Evolutionary conservation across 2,888 invertebrate species (phyloP).

Genomic region (Acheta domesticus): DNA sequence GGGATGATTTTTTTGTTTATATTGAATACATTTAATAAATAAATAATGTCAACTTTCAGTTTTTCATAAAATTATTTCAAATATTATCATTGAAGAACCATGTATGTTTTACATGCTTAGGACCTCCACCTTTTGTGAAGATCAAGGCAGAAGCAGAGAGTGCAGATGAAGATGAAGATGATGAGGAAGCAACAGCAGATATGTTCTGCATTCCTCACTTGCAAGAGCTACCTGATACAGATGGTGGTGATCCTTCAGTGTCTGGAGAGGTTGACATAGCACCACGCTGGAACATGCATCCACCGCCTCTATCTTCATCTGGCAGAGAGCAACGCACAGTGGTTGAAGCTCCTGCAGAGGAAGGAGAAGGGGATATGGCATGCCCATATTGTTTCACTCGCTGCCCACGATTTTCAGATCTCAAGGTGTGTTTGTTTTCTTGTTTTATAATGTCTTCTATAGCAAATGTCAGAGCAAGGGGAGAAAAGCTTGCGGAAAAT

Average conservation of each 20-base stretch:
- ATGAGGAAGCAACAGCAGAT: slow-evolving; percentile 20
- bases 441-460: too few species aligned
- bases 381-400: neutral
- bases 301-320: neutral
- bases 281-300: neutral
- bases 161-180: slow-evolving; percentile 30
- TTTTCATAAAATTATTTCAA: too few species aligned
- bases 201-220: slow-evolving; percentile 32
- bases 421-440: neutral
- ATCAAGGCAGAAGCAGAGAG: slow-evolving; percentile 18
- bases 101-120: neutral
- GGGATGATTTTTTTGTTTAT: too few species aligned
- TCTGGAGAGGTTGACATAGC: neutral
- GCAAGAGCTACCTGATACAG: slow-evolving; percentile 30
- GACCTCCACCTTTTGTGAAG: neutral
- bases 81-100: too few species aligned
- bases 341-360: neutral
- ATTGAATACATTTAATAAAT: too few species aligned
- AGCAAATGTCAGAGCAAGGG: too few species aligned
- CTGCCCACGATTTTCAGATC: neutral
- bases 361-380: neutral
- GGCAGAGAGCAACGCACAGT: neutral
- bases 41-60: too few species aligned
- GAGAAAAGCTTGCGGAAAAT: too few species aligned
- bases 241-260: neutral